A percentile compares a stretch with the other conserved stretches of the same genome.
These are phyloP conservation scores for Eidolon dupreanum DNA, from an alignment of 2,797 vertebrate genomes.

Conservation along the genomic window DNA sequence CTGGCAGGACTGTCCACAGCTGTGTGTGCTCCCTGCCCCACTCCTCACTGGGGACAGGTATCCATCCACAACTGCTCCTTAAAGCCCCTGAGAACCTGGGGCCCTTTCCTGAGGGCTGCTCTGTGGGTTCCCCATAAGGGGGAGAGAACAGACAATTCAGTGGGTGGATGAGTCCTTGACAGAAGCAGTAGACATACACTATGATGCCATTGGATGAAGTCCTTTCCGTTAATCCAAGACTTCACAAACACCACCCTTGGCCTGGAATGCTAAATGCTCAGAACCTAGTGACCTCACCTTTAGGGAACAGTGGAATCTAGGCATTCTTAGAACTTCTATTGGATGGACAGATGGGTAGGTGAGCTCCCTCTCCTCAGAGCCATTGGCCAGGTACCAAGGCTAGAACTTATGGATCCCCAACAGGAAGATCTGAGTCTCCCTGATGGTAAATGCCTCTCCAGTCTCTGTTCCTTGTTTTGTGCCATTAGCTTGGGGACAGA, in stretches of 20 bases:
- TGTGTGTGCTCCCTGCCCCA: neutral
- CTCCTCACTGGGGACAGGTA: neutral
- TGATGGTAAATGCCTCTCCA: conserved; percentile 56
- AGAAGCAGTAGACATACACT: neutral
- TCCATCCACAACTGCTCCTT: neutral
- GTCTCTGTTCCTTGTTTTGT: neutral
- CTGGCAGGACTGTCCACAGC: neutral
- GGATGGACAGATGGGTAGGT: conserved; percentile 42
- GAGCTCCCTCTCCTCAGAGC: conserved; percentile 2
- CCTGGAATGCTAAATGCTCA: conserved; percentile 5
- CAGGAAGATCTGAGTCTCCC: conserved; percentile 37
- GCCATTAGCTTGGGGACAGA: neutral
- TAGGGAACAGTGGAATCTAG: conserved; percentile 54
- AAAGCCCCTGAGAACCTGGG: neutral
- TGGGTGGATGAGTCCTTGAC: neutral
- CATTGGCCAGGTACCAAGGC: neutral
- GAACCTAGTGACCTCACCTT: conserved; percentile 59
- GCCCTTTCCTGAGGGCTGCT: neutral
- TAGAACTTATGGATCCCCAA: conserved; percentile 58
- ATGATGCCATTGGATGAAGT: neutral
- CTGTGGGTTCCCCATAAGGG: neutral
- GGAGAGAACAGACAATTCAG: neutral
- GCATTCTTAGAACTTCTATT: conserved; percentile 52
- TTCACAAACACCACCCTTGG: neutral
- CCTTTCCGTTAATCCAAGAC: neutral